Conservation (phyloP, 2,888 invertebrate genomes). For the Glyphotaelius pellucidus region DNA sequence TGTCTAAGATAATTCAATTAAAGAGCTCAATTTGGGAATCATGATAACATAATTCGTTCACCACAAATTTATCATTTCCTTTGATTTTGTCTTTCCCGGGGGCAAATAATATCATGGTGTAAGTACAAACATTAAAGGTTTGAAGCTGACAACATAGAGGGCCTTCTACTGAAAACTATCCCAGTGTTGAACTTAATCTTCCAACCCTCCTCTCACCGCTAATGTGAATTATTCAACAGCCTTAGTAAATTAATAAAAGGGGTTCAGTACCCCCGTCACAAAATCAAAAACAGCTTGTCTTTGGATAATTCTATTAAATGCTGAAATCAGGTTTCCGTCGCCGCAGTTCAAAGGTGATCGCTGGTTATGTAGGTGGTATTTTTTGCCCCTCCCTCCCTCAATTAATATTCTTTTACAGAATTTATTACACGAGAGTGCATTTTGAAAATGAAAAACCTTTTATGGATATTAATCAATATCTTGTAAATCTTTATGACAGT, state of each 20-base stretch:
- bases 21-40: not conserved
- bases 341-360: not conserved
- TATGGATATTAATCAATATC: not conserved
- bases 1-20: too few species aligned
- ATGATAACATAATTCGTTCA: not conserved
- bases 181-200: constrained; percentile 6
- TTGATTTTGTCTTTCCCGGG: not conserved
- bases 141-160: not conserved
- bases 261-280: not conserved
- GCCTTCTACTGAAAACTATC: not conserved
- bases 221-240: constrained; percentile 7
- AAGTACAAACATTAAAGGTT: not conserved
- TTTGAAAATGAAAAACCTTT: not conserved
- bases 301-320: not conserved
- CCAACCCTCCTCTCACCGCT: not conserved
- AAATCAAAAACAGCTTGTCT: not conserved
- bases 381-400: not conserved
- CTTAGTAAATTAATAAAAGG: not conserved
- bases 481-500: not conserved
- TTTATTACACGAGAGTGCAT: not conserved
- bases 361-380: not conserved
- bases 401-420: not conserved
- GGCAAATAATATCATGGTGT: not conserved
- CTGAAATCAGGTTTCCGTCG: not conserved
- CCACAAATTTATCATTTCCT: not conserved